Evolutionary conservation across 2,888 invertebrate species (phyloP).

Genomic region (Stenichneumon culpator): DNA sequence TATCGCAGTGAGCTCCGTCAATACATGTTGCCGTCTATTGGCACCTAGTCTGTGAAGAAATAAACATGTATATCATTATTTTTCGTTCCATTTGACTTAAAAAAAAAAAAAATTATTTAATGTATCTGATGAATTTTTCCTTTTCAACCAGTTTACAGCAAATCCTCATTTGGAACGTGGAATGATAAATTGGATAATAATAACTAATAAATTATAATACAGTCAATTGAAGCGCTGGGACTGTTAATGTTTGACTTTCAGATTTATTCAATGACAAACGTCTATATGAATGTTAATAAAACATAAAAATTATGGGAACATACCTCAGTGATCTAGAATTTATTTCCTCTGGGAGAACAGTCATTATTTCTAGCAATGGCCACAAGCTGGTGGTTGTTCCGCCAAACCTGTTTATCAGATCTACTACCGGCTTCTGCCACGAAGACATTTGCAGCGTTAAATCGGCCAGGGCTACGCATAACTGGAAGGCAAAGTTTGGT

Average conservation of each 20-base stretch:
- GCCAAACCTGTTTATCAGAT: conserved; percentile 93
- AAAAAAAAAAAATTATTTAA: too few relatives aligned
- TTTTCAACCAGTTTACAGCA: too few relatives aligned
- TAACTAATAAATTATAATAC: not conserved
- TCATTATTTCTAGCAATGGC: conserved; percentile 96
- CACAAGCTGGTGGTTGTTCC: conserved; percentile 89
- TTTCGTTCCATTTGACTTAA: not conserved
- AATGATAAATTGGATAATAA: too few relatives aligned
- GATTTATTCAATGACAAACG: too few relatives aligned
- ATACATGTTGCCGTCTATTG: conserved; percentile 95
- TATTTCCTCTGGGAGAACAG: conserved; percentile 98
- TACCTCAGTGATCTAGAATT: conserved; percentile 90
- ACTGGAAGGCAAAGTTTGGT: conserved; percentile 82
- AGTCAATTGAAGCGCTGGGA: too few relatives aligned
- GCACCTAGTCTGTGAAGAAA: conserved; percentile 89
- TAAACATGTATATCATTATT: not conserved
- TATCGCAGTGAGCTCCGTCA: conserved; percentile 91
- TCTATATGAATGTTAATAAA: too few relatives aligned
- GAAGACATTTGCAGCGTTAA: conserved; percentile 96
- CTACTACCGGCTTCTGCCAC: conserved; percentile 96
- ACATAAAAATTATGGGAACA: not conserved
- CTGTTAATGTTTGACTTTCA: too few relatives aligned
- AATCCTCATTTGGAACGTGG: too few relatives aligned
- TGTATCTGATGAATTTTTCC: too few relatives aligned
- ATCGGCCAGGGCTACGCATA: conserved; percentile 97